Evolutionary conservation across 2,888 invertebrate genomes (phyloP), one percentile per base, ranked within the genome.

Genomic region (Scaptomyza reducta): DNA sequence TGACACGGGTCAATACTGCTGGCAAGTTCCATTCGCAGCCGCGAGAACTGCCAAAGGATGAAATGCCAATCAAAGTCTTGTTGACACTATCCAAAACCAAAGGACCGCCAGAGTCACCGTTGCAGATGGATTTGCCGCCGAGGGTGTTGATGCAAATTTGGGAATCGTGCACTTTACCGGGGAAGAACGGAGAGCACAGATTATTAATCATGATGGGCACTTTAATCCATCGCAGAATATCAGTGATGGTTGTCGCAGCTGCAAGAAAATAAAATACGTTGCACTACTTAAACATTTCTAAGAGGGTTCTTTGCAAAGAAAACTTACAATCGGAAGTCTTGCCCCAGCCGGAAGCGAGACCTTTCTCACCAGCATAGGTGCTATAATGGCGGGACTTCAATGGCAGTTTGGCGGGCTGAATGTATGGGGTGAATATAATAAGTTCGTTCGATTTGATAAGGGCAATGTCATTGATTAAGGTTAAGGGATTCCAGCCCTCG

Each of bases 401-500:
- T 3, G 91, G 90, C 57, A 90, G 62, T 0, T 71, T 83, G n/a
- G 79, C 76, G 22, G 90, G 83, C 56, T 80, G 70, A 16, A 90
- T 79, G 51, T 61, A 50, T 0, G 86, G 74, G 67, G 90, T 91
- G 44, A 92, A 79, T 18, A 74, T 74, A 27, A 93, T 90, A 9
- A 87, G 58, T 35, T 82, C 62, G 9, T 92, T 90, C 63, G 93
- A 74, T 47, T 88, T 89, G 35, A 93, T 87, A n/a, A 93, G 59
- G 4, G 93, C 93, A 54, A 93, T 90, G 63, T 93, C 93, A 70
- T 93, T 91, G 10, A 64, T 55, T 10, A 92, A 74, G 13, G 82
- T 86, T 2, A 66, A 29, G 0, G 89, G 16, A 18, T 89, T 75
- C 90, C 91, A 92, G 0, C 84, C 27, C 59, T 91, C 90, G 71